Evolutionary conservation across 2,888 invertebrate genomes (phyloP), one percentile per base, ranked within the genome.

Genomic region (Sinopyrophorus schimmeli): DNA sequence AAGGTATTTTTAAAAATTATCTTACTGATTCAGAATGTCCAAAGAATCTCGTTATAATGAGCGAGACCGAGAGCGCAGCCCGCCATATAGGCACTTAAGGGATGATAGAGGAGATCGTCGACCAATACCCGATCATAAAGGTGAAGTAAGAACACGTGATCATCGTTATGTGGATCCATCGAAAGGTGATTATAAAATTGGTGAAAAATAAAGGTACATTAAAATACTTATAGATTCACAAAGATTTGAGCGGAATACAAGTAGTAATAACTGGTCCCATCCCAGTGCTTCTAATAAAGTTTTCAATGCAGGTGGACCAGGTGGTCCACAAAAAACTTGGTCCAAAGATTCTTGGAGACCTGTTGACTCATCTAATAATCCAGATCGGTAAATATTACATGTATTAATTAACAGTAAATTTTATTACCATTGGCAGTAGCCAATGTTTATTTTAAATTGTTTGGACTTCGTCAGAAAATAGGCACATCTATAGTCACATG

Each of bases 131-230:
- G 62, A 64, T 23, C 57, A 60, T 23, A 63, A 65, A 38, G 44
- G 62, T 12, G 66, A 68, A 24, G 53, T 68, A 27, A 50, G 65
- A 9, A 57, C 65, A 3, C 57, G 67, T 11, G 68, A 65, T 34
- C 65, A 69, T 76, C 81, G 66, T 74, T 79, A 72, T 50, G 35
- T 55, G 6, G 67, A 66, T 3, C 41, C 59, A 12, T 38, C 49
- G 4, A 63, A 60, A 56, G 61, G 61, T 60, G 26, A 34, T 4
- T 21, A 10, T 5, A n/a, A n/a, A n/a, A n/a, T 20, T n/a, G 11
- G 18, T 16, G 28, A 34, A 9, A 34, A 31, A 5, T 27, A 39
- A 23, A 27, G 5, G 16, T 17, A 23, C 12, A 28, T 28, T 32
- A 47, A 12, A 21, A 34, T 3, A 14, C n/a, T 53, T 55, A 21